Conservation (phyloP, 2,113 vertebrate species). For the Stictonetta naevosa region DNA sequence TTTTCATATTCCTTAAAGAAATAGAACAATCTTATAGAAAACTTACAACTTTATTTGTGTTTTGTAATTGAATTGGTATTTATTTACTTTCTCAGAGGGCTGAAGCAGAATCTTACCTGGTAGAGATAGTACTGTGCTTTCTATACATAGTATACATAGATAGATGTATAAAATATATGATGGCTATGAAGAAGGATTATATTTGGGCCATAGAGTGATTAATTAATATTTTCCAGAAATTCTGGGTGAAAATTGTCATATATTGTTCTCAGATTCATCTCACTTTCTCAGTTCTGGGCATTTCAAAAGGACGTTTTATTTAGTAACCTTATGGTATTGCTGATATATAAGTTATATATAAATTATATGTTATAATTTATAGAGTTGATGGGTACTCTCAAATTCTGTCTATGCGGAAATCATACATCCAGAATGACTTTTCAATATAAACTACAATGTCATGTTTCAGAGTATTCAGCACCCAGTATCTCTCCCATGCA, state of each 20-base stretch:
- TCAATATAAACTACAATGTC: neutral
- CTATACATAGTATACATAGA: neutral
- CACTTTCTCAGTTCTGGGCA: neutral
- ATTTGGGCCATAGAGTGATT: neutral
- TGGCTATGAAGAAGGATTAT: neutral
- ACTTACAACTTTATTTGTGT: conserved; percentile 8
- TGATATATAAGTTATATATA: too few species aligned
- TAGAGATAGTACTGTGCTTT: neutral
- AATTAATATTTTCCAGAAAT: neutral
- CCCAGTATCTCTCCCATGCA: neutral
- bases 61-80: conserved; percentile 11
- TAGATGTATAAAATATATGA: neutral
- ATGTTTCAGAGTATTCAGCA: neutral
- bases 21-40: neutral
- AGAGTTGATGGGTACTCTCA: neutral
- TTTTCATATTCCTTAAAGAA: neutral
- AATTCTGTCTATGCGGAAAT: neutral
- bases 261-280: neutral
- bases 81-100: neutral
- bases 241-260: neutral
- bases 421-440: neutral
- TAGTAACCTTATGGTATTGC: neutral
- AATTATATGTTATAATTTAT: neutral
- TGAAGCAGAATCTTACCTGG: neutral
- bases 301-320: neutral